A percentile compares a stretch with the other conserved stretches of the same genome.
phyloP scores from a whole-genome alignment of 2,888 invertebrate species.

The Synergus japonicus region DNA sequence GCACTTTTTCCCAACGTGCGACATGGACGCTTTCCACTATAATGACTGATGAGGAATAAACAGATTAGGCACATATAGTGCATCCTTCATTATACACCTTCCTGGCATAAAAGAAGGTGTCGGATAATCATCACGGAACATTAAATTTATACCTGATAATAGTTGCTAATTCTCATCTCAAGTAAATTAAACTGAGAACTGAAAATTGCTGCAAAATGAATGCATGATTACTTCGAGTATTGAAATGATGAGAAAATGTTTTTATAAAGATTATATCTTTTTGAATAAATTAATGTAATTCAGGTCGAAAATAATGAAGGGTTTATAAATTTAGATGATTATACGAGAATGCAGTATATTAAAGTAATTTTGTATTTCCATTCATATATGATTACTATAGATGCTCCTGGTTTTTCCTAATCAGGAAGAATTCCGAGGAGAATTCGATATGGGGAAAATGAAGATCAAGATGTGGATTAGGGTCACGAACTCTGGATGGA shows the following conservation, averaged over 20 bases:
- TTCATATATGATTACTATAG: too few species aligned
- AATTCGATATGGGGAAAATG: neutral
- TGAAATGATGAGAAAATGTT: neutral
- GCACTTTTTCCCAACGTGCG: neutral
- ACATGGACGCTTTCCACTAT: neutral
- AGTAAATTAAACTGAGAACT: neutral
- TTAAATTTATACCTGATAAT: neutral
- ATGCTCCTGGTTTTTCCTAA: neutral
- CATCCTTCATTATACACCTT: constrained; percentile 1
- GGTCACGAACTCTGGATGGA: neutral
- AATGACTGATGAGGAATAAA: neutral
- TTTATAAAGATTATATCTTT: neutral
- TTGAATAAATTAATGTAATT: too few species aligned
- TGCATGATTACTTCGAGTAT: neutral
- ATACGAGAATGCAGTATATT: too few species aligned
- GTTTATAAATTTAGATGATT: too few species aligned
- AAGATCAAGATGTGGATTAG: neutral
- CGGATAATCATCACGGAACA: constrained; percentile 2
- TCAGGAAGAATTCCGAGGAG: neutral
- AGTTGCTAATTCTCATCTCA: neutral
- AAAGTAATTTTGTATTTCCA: too few species aligned
- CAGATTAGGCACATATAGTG: neutral
- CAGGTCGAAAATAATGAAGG: too few species aligned
- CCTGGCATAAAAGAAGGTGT: neutral
- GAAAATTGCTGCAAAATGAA: neutral